Evolutionary conservation across 2,888 invertebrate species (phyloP).

Genomic region (Deilephila porcellus): DNA sequence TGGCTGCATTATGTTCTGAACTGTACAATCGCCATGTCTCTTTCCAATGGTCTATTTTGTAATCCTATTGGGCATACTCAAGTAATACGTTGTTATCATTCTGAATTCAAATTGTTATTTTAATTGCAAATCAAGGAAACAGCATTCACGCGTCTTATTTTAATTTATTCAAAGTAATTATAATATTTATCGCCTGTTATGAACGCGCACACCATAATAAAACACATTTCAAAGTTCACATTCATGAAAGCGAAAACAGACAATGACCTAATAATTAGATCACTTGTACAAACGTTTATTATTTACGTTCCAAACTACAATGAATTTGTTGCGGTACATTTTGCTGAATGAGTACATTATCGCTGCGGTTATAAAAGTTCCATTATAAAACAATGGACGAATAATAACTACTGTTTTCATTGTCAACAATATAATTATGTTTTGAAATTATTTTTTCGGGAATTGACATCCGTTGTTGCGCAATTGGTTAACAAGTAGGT

Average conservation of each 20-base stretch:
- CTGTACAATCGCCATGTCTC: too few relatives aligned
- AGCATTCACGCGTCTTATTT: too few relatives aligned
- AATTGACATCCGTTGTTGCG: too few relatives aligned
- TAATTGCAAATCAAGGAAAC: too few relatives aligned
- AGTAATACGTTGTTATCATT: too few relatives aligned
- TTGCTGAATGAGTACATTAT: slow-evolving; percentile 2
- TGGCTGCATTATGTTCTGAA: too few relatives aligned
- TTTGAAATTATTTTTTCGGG: too few relatives aligned
- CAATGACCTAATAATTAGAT: slow-evolving; percentile 24
- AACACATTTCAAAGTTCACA: neutral
- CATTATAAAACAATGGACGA: slow-evolving; percentile 4
- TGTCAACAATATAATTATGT: neutral
- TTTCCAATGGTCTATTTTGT: too few relatives aligned
- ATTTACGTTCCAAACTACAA: neutral
- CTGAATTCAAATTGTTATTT: too few relatives aligned
- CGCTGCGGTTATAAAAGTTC: neutral
- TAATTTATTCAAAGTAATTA: neutral
- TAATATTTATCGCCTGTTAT: neutral
- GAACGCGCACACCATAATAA: neutral
- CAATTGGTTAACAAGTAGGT: too few relatives aligned
- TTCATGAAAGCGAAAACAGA: neutral
- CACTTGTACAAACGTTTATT: neutral
- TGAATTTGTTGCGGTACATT: neutral
- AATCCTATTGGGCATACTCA: too few relatives aligned
- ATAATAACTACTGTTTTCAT: neutral